Conservation (phyloP, 2,113 vertebrate genomes). For the Pedionomus torquatus region DNA sequence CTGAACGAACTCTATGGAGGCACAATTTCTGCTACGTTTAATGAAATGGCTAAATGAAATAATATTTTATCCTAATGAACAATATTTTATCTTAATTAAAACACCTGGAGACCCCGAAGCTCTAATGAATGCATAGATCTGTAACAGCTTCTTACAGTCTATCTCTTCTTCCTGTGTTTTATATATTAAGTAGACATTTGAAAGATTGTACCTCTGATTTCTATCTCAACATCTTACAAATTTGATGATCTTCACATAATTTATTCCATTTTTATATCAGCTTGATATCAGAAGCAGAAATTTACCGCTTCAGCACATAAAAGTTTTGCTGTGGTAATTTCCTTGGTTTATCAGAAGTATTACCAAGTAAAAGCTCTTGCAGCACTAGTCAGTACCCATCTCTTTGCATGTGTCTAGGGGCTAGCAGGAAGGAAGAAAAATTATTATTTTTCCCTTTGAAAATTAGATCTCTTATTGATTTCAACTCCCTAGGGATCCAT, state of each 20-base stretch:
- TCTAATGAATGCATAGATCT: background rate
- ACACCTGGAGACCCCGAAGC: background rate
- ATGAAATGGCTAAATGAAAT: background rate
- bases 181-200: background rate
- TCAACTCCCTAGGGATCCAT: background rate
- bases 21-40: background rate
- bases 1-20: background rate
- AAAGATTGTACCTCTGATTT: background rate
- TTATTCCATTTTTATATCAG: background rate
- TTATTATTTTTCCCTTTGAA: background rate
- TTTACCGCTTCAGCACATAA: background rate
- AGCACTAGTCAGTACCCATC: background rate
- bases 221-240: background rate
- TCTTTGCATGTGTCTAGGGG: background rate
- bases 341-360: background rate
- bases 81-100: conserved; percentile 8
- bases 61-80: background rate
- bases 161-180: background rate
- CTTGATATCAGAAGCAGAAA: background rate
- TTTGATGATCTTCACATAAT: background rate
- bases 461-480: conserved; percentile 14
- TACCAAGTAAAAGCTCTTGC: background rate
- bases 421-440: conserved; percentile 4
- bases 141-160: background rate
- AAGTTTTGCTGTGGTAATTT: background rate